These are phyloP conservation scores for Drosophila vallismaia DNA, from an alignment of 2,888 invertebrate species.

Conservation along the genomic window DNA sequence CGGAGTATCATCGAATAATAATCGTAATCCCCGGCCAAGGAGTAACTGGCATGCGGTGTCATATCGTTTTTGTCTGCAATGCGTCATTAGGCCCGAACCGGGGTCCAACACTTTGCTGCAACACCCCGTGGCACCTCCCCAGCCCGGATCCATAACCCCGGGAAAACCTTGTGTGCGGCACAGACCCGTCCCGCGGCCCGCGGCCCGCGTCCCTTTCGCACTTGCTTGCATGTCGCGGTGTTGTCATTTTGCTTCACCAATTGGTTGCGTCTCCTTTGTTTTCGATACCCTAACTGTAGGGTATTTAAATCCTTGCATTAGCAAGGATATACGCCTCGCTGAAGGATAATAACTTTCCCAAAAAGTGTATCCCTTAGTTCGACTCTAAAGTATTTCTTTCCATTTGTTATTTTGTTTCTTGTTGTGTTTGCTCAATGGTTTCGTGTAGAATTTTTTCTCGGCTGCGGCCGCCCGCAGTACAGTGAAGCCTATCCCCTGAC, in stretches of 20 bases:
- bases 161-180: slow-evolving; percentile 6
- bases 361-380: background rate
- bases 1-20: slow-evolving; percentile 12
- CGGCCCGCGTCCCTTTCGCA: slow-evolving; percentile 2
- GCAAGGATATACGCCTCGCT: background rate
- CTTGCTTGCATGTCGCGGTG: slow-evolving; percentile 44
- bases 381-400: background rate
- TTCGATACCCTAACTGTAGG: slow-evolving; percentile 7
- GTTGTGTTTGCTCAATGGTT: slow-evolving; percentile 50
- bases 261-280: slow-evolving; percentile 50
- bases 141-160: background rate
- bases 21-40: background rate
- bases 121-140: slow-evolving; percentile 8
- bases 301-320: background rate
- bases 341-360: too few relatives aligned
- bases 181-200: slow-evolving; percentile 2
- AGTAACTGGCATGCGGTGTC: slow-evolving; percentile 24
- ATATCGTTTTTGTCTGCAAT: slow-evolving; percentile 46
- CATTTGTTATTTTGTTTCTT: slow-evolving; percentile 7
- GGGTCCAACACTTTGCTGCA: slow-evolving; percentile 28
- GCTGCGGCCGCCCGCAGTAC: slow-evolving; percentile 48
- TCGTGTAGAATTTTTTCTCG: slow-evolving; percentile 48
- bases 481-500: slow-evolving; percentile 17
- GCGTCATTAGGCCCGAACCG: slow-evolving; percentile 43
- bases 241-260: slow-evolving; percentile 51